Evolutionary conservation across 2,888 invertebrate genomes (phyloP), one percentile per base, ranked within the genome.

Genomic region (Pristionchus fissidentatus): DNA sequence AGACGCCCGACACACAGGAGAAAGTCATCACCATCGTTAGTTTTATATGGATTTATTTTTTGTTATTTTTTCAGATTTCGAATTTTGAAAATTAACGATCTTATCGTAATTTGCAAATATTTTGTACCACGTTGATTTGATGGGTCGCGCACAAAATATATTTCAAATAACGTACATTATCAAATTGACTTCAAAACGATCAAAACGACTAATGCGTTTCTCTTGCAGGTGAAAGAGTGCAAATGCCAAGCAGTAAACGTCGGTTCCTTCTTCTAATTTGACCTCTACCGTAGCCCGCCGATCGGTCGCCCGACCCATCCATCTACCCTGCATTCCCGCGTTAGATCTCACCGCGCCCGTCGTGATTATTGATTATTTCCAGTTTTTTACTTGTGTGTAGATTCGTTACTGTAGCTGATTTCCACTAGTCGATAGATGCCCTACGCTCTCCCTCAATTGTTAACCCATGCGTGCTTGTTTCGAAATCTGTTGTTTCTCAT

Each of bases 1-100:
- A 49, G 19, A 26, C 38, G 10, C 80, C 60, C 15, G 29, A 57
- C 13, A 43, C 46, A 22, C 41, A 49, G 26, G 43, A 38, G 29
- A 80, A 80, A 22, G 43, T 49, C 22, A 60, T 80, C 22, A 80
- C 60, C 22, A 80, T 80, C 26, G 80, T 80, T 13, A 80, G 80
- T 80, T 15, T 15, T 35, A 26, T 55, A 55, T 22, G n/a, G n/a
- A n/a, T n/a, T n/a, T n/a, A n/a, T n/a, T n/a, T n/a, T n/a, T n/a
- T n/a, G n/a, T n/a, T n/a, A n/a, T n/a, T n/a, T n/a, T n/a, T n/a
- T n/a, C n/a, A n/a, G n/a, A n/a, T n/a, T n/a, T n/a, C n/a, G n/a
- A n/a, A n/a, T n/a, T n/a, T n/a, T n/a, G n/a, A n/a, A n/a, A n/a
- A n/a, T n/a, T n/a, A n/a, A n/a, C n/a, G n/a, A n/a, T n/a, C n/a